Evolutionary conservation across 1,140 invertebrate genomes (phyloP), one percentile per base, ranked within the genome.

Genomic region (Zeugodacus cucurbitae): DNA sequence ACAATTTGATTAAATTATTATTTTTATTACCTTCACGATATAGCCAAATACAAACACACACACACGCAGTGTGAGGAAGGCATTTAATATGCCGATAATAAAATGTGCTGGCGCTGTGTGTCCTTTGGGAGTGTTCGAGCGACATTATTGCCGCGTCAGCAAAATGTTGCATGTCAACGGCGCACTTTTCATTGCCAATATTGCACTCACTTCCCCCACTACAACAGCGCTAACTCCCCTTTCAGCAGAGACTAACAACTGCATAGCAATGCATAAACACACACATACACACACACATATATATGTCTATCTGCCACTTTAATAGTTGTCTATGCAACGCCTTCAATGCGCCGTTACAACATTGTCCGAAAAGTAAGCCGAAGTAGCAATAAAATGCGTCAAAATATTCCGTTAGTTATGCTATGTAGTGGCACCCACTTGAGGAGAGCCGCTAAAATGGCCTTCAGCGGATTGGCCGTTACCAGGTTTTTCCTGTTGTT

Each of bases 401-500:
- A 82, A 82, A 82, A 26, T 48, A 82, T 22, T 32, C 58, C 26
- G 58, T 22, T 62, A 26, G 58, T 22, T 62, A 82, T 54, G 48
- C 70, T 41, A 82, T 82, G 41, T 82, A 41, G 32, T 37, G 34
- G 26, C 37, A 82, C 41, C 74, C 74, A 82, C 74, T 82, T 82
- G 14, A 54, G n/a, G n/a, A 48, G 74, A 20, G 34, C 20, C 74
- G 74, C 22, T 54, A 48, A 74, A 82, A 82, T 48, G 74, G 41
- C 74, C 41, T 82, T 82, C 74, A 62, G 74, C 3, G 29, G 41
- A 48, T 48, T 26, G 74, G 8, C 22, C 34, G 74, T 26, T 82
- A 82, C 22, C n/a, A n/a, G n/a, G n/a, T n/a, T n/a, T n/a, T n/a
- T n/a, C n/a, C n/a, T n/a, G n/a, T n/a, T n/a, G n/a, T n/a, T n/a